These are phyloP conservation scores for Timandra comae DNA, from an alignment of 2,888 invertebrate genomes.

Conservation along the genomic window DNA sequence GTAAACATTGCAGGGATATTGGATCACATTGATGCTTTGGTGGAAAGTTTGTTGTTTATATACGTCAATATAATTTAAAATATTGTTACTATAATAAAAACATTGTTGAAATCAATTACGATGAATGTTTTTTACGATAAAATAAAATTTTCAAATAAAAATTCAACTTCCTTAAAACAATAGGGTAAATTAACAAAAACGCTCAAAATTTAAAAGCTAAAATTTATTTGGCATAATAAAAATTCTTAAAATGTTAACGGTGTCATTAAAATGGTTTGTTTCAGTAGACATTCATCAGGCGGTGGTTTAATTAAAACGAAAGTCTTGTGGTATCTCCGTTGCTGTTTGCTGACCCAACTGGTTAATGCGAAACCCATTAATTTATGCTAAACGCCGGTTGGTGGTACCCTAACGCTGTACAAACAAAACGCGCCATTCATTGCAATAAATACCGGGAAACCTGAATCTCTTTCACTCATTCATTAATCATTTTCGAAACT, in stretches of 20 bases:
- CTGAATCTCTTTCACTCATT: conserved; percentile 3
- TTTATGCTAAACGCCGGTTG: conserved; percentile 33
- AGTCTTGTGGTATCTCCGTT: conserved; percentile 34
- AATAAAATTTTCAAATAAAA: too few species aligned
- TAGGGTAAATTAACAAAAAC: too few species aligned
- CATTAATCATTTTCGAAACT: too few species aligned
- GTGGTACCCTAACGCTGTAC: conserved; percentile 14
- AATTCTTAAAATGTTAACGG: conserved; percentile 25
- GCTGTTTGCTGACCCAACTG: conserved; percentile 33
- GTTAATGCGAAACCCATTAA: conserved; percentile 35
- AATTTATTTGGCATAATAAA: conserved; percentile 10
- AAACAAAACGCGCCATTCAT: conserved; percentile 23
- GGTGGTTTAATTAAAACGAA: conserved; percentile 47
- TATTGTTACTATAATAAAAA: too few species aligned
- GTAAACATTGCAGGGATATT: conserved; percentile 23
- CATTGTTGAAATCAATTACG: too few species aligned
- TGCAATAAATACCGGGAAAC: conserved; percentile 20
- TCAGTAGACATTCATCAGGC: conserved; percentile 38
- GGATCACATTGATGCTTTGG: conserved; percentile 16
- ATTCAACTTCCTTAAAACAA: too few species aligned
- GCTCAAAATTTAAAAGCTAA: conserved; percentile 4
- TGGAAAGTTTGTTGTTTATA: conserved; percentile 8
- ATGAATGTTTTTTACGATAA: too few species aligned
- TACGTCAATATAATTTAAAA: too few species aligned
- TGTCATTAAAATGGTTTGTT: conserved; percentile 41